These are phyloP conservation scores for Ctenomys sociabilis DNA, from an alignment of 2,113 vertebrate genomes.

Conservation along the genomic window DNA sequence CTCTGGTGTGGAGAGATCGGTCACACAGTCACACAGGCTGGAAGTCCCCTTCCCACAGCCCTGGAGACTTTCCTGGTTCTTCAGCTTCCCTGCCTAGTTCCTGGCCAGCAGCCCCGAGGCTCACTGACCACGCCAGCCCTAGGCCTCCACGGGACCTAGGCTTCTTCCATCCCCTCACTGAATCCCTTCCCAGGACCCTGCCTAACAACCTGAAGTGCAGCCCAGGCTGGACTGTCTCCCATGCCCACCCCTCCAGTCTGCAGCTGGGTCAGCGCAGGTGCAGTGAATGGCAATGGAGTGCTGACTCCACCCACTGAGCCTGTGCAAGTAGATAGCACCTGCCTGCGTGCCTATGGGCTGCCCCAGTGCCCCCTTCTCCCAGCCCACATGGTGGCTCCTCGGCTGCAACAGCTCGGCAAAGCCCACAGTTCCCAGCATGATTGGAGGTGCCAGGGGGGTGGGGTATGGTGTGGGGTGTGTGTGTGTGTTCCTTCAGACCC, in stretches of 20 bases:
- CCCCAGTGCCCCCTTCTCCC: rapidly evolving
- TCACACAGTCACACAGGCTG: not conserved
- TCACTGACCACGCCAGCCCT: rapidly evolving
- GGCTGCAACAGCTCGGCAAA: not conserved
- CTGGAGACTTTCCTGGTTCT: not conserved
- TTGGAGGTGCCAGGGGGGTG: too few species aligned
- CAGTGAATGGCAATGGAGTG: not conserved
- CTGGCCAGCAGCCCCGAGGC: not conserved
- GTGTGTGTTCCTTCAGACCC: too few species aligned
- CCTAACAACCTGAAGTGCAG: not conserved
- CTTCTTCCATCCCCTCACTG: not conserved
- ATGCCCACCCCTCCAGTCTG: rapidly evolving
- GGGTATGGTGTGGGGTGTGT: too few species aligned
- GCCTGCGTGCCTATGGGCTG: too few species aligned
- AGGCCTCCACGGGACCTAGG: not conserved
- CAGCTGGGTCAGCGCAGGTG: not conserved
- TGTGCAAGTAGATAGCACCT: too few species aligned
- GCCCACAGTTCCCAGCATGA: rapidly evolving
- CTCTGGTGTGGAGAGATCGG: not conserved
- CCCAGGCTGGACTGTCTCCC: not conserved
- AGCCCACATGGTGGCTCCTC: not conserved
- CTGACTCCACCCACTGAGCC: not conserved
- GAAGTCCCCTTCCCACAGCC: not conserved
- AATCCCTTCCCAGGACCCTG: not conserved
- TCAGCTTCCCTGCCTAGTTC: not conserved